Percentiles rank a stretch among this genome's conserved stretches.
Conservation (phyloP, 2,797 vertebrate genomes). For the Vireo griseus region DNA sequence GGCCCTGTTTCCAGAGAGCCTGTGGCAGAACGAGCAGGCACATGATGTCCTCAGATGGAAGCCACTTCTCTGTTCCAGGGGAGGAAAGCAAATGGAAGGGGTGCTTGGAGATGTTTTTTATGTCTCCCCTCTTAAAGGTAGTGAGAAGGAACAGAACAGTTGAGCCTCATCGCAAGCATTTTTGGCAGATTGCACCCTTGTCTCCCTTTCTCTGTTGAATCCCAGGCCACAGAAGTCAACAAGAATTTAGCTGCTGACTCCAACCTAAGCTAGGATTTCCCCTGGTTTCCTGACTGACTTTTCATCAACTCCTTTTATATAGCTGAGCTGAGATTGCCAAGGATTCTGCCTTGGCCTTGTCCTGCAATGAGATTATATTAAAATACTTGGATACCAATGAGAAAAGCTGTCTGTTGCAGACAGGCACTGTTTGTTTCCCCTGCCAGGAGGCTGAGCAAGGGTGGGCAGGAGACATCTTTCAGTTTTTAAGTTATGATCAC, state of each 20-base stretch:
- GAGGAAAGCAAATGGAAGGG: background rate
- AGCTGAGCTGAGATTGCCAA: background rate
- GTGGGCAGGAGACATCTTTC: background rate
- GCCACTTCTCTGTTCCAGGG: background rate
- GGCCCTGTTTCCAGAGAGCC: background rate
- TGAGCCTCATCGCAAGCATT: background rate
- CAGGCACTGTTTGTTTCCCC: background rate
- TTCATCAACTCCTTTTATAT: background rate
- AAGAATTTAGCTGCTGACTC: background rate
- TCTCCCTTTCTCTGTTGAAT: background rate
- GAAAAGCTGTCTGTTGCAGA: background rate
- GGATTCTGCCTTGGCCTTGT: background rate
- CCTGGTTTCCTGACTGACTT: background rate
- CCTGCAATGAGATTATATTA: background rate
- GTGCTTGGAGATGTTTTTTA: background rate
- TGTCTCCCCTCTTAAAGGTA: background rate
- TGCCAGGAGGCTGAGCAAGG: background rate
- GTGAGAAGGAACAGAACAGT: background rate
- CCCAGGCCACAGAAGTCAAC: background rate
- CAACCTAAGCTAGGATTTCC: background rate
- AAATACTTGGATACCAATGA: background rate
- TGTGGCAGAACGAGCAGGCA: background rate
- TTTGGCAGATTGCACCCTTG: background rate
- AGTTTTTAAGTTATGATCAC: background rate
- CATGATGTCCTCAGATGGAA: rapidly evolving